Evolutionary conservation across 2,888 invertebrate species (phyloP).

Genomic region (Andrena dorsata): DNA sequence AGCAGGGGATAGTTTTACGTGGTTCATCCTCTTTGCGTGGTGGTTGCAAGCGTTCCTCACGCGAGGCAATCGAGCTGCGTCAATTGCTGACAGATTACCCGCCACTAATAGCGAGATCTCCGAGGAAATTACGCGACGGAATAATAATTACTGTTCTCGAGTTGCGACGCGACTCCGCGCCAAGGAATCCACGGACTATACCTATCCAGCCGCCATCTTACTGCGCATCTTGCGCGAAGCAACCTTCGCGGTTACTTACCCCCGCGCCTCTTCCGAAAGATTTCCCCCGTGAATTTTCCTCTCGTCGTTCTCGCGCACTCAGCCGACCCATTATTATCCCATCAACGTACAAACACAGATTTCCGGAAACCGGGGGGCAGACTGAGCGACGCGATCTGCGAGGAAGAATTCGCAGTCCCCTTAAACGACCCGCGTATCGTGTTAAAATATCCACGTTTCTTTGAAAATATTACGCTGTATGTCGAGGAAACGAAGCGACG

Average conservation of each 20-base stretch:
- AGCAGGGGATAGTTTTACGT: background rate
- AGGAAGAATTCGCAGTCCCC: slow-evolving; percentile 16
- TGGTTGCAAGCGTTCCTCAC: too few species aligned
- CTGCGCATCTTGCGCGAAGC: background rate
- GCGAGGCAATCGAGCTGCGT: too few species aligned
- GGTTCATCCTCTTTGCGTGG: too few species aligned
- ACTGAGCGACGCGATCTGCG: background rate
- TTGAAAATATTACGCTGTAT: background rate
- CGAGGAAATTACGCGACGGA: too few species aligned
- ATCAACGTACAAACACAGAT: slow-evolving; percentile 34
- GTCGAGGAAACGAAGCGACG: background rate
- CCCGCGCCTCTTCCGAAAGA: slow-evolving; percentile 21
- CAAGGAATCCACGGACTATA: background rate
- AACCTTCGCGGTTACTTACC: slow-evolving; percentile 14
- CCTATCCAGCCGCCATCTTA: background rate
- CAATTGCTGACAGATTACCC: too few species aligned
- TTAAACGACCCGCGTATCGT: background rate
- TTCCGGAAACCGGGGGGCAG: slow-evolving; percentile 1
- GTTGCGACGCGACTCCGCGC: too few species aligned
- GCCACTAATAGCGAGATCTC: too few species aligned
- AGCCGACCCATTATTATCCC: slow-evolving; percentile 48
- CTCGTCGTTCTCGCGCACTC: slow-evolving; percentile 7
- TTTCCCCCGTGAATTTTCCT: slow-evolving; percentile 40
- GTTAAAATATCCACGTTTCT: background rate
- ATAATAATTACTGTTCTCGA: too few species aligned